phyloP scores from a whole-genome alignment of 2,888 invertebrate species.

The Camptogramma bilineatum region DNA sequence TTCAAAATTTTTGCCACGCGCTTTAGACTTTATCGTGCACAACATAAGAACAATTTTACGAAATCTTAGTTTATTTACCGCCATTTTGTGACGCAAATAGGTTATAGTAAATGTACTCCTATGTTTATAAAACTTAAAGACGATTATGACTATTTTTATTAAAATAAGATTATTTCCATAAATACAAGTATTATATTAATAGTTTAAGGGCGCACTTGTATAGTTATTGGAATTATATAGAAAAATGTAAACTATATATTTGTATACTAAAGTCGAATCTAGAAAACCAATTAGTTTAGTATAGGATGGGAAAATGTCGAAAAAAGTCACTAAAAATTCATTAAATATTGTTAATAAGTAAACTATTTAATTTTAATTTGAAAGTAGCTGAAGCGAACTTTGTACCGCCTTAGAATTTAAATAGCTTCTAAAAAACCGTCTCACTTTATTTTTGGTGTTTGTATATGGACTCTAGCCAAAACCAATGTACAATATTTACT shows the following conservation, averaged over 20 bases:
- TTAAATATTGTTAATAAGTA: neutral
- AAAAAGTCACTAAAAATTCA: too few species aligned
- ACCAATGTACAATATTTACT: too few species aligned
- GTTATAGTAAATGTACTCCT: conserved; percentile 9
- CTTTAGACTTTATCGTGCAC: too few species aligned
- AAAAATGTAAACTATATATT: conserved; percentile 41
- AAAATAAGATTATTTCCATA: conserved; percentile 48
- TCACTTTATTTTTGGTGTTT: too few species aligned
- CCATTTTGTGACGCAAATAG: neutral
- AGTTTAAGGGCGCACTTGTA: conserved; percentile 13
- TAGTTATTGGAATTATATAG: conserved; percentile 28
- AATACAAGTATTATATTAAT: conserved; percentile 30
- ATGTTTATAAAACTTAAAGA: conserved; percentile 6
- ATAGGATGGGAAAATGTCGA: neutral
- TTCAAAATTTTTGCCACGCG: neutral
- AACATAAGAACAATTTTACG: neutral
- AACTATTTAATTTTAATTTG: too few species aligned
- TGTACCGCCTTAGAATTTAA: too few species aligned
- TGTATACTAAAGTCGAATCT: conserved; percentile 53
- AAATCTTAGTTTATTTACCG: neutral
- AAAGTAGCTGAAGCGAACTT: too few species aligned
- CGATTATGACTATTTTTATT: conserved; percentile 23
- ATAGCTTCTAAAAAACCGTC: too few species aligned
- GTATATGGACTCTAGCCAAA: too few species aligned
- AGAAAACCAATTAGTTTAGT: conserved; percentile 49